Evolutionary conservation across 2,888 invertebrate genomes (phyloP), one percentile per base, ranked within the genome.

Genomic region (Lamellibrachia satsuma): DNA sequence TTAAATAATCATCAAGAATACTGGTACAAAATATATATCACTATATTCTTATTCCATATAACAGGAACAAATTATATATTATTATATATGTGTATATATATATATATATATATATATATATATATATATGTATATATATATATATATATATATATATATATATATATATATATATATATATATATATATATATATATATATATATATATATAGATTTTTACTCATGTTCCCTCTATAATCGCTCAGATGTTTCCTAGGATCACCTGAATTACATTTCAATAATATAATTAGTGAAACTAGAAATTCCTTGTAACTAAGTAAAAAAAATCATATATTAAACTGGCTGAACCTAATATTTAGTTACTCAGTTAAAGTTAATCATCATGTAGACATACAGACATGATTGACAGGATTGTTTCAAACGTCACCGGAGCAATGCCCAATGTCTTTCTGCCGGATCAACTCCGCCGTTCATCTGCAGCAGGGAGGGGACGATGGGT

Each of bases 361-460:
- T 75, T 75, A 75, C 6, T 57, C 39, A 1, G 39, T 39, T 39
- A 39, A 39, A 39, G 39, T 39, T 39, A 39, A 39, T 39, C 39
- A 39, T 39, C 39, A 39, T 39, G 39, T 39, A 39, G 39, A 39
- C 39, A 39, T 39, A 39, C 39, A 39, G 39, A 39, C 39, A 39
- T 39, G 39, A 39, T 75, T 75, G 11, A 15, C n/a, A 75, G 75
- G 75, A 75, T 75, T 75, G n/a, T 75, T 75, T 75, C 75, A 75
- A 75, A 75, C 75, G 6, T n/a, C 75, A n/a, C 75, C 75, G n/a
- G 75, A 75, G 75, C 75, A 75, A 22, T 75, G 75, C 22, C 75
- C 75, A 22, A 22, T 75, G 75, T 75, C 75, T 75, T 75, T 75
- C 75, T 75, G 75, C 75, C 75, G 75, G n/a, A 75, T 75, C 75